Base-by-base conservation (phyloP, 2,797 vertebrate genomes). In the Delichon dasypus region DNA sequence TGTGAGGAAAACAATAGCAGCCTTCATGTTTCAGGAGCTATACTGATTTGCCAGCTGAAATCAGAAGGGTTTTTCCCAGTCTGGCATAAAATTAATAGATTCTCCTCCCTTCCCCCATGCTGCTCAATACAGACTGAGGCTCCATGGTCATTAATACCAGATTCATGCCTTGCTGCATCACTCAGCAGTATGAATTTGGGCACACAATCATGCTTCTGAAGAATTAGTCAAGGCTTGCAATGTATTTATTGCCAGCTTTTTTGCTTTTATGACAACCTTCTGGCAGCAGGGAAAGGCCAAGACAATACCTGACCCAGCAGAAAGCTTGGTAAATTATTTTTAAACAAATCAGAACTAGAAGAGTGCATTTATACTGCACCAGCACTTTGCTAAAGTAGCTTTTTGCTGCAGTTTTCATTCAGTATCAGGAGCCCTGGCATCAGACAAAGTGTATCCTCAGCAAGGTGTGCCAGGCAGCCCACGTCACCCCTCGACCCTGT, bases 131-230 rank as follows among this genome's bases (percentile, higher is more conserved):
- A 70, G 79, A 91, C 76, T 47, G 51, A 81, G 80, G 58, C 88
- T 92, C 85, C 73, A 40, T 38, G 88, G 88, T 94, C 96, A 96
- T 94, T 95, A 94, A 91, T 84, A 95, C 80, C 85, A 95, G 91
- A 94, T 85, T 76, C 77, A 64, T 45, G 73, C 67, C 64, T 79
- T 91, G 51, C 86, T 88, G 80, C 85, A 93, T 79, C 85, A 45
- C 66, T 79, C 91, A 94, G 88, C 64, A 95, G 53, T 88, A 90
- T 50, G 77, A 94, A 81, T 91, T 91, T 86, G 71, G 48, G 80
- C 88, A 90, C 60, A 88, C 60, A 93, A 7, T 66, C 9, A 1
- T 53, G 70, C 29, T 76, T 95, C 80, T 82, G 80, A 81, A 88
- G 55, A 94, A 84, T 70, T 36, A 82, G 51, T 74, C 77, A 72